phyloP scores from a whole-genome alignment of 2,797 vertebrate species.

The Anas flavirostris region DNA sequence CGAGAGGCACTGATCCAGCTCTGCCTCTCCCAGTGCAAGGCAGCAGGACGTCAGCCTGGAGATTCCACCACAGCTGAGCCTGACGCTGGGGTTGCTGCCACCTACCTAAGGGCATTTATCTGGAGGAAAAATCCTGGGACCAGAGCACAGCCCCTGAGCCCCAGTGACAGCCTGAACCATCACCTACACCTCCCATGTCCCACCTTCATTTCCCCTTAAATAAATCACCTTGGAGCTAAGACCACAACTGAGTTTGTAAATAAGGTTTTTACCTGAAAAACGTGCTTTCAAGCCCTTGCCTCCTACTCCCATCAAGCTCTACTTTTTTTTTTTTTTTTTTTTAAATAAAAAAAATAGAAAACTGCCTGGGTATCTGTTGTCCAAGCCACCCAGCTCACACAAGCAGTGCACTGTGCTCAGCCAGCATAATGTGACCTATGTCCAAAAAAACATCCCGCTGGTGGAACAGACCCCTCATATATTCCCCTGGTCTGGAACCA shows the following conservation, averaged over 20 bases:
- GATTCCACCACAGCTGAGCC: background rate
- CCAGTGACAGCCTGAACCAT: fast-evolving
- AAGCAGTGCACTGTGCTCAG: constrained; percentile 55
- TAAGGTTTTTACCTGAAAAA: constrained; percentile 15
- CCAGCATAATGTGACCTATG: background rate
- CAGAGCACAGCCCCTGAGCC: background rate
- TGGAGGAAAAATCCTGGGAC: background rate
- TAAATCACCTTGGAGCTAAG: background rate
- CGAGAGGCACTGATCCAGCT: background rate
- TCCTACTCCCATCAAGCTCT: background rate
- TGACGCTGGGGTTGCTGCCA: fast-evolving
- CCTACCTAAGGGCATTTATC: background rate
- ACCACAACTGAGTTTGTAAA: background rate
- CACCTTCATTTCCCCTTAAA: background rate
- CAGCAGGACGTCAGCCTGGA: background rate
- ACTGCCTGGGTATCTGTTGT: background rate
- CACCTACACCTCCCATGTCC: background rate
- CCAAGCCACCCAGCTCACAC: constrained; percentile 60
- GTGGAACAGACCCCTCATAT: constrained; percentile 51
- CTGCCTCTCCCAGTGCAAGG: fast-evolving
- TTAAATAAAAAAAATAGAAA: background rate
- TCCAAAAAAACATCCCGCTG: background rate
- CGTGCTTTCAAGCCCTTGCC: constrained; percentile 18
- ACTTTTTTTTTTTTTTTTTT: background rate
- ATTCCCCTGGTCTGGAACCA: background rate